These are phyloP conservation scores for Adelges cooleyi DNA, from an alignment of 1,140 invertebrate genomes.

Conservation along the genomic window DNA sequence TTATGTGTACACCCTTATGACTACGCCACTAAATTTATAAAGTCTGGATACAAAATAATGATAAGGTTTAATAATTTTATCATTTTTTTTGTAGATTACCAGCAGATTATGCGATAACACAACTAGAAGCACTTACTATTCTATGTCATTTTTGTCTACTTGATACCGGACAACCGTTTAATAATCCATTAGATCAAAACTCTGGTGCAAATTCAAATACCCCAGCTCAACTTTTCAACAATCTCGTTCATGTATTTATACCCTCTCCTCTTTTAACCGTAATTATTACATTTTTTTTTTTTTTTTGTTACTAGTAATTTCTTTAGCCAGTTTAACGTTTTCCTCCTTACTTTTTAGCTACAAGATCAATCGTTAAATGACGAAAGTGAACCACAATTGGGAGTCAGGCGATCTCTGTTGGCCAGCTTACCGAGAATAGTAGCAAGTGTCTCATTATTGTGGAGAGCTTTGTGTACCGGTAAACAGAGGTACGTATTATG, in stretches of 20 bases:
- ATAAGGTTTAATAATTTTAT: too few relatives aligned
- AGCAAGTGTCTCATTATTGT: constrained; percentile 63
- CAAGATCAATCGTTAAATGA: constrained; percentile 31
- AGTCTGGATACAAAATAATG: too few relatives aligned
- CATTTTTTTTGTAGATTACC: constrained; percentile 39
- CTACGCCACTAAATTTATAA: too few relatives aligned
- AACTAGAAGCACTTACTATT: constrained; percentile 71
- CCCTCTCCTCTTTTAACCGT: constrained; percentile 43
- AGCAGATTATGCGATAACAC: constrained; percentile 67
- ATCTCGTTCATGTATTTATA: constrained; percentile 67
- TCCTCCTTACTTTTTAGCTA: not conserved
- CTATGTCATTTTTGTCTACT: constrained; percentile 76
- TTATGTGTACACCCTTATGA: too few relatives aligned
- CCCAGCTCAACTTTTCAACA: constrained; percentile 60
- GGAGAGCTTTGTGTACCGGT: constrained; percentile 53
- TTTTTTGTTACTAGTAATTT: constrained; percentile 32
- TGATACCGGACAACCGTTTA: constrained; percentile 54
- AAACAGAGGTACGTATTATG: constrained; percentile 40
- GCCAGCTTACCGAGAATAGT: constrained; percentile 72
- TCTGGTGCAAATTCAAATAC: constrained; percentile 38
- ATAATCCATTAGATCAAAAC: constrained; percentile 43
- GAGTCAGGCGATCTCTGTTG: constrained; percentile 57
- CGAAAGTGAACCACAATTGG: constrained; percentile 30
- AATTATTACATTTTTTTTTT: constrained; percentile 33
- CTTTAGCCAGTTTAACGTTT: not conserved